Base-by-base conservation (phyloP, 1,140 invertebrate genomes). In the Halesus radiatus region DNA sequence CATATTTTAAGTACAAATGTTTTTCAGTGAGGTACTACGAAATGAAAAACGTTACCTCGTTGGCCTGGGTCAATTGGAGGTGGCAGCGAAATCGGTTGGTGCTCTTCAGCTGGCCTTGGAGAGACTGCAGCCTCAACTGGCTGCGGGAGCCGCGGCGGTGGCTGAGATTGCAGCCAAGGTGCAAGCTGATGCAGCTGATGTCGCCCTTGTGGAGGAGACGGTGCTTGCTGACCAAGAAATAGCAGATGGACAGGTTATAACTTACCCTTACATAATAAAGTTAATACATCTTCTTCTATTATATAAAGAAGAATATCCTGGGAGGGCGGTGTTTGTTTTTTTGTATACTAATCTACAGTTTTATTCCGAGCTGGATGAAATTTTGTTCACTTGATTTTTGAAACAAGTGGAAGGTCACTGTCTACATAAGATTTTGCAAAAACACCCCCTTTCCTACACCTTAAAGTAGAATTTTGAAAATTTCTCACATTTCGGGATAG, bases 31-130 rank as follows among this genome's bases (percentile, higher is more conserved):
- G 84, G 90, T 95, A 54, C 82, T 92, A 3, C 87, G 85, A 1
- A 89, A 90, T 32, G 94, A 95, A 86, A 91, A 93, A 84, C 91
- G 96, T 79, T 98, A 98, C 85, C 91, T 96, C 80, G 94, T 94
- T 62, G 97, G 97, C 50, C 89, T 98, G n/a, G 94, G 96, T 82
- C 96, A 97, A 87, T 88, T 98, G 45, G 95, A 95, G 32, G 92
- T 93, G 85, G 96, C 97, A 52, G 93, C 95, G 2, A 91, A 93
- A 74, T 94, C 97, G 87, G 95, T 98, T 6, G 91, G 92, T 8
- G 92, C 94, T 15, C 96, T 99, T 92, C 96, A 99, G 89, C 90
- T 94, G 78, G 95, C 95, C 79, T 87, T 99, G 70, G 94, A 94
- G 85, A 91, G 94, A 7, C 86, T 99, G 20, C 96, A 99, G 86